phyloP scores from a whole-genome alignment of 30 jellyfish, hydroid and myxozoan genomes.

The Hydractinia echinata region DNA sequence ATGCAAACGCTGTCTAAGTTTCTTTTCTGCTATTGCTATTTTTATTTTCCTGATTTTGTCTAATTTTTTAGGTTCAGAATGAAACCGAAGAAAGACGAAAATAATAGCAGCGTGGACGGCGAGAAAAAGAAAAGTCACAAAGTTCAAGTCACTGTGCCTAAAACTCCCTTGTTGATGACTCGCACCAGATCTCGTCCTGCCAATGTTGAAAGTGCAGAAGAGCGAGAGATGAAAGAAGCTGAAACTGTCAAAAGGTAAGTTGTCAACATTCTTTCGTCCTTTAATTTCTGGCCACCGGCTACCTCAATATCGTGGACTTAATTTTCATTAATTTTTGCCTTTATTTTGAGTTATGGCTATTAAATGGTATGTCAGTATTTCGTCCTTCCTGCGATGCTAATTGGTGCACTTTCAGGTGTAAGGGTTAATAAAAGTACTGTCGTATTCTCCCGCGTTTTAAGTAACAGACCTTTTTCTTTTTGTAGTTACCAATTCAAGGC shows the following conservation, averaged over 20 bases:
- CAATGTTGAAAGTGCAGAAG: constrained; percentile 51
- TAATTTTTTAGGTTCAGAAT: constrained; percentile 16
- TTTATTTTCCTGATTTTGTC: background rate
- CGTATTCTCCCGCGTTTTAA: no score
- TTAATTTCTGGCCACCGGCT: no score
- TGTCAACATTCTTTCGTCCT: background rate
- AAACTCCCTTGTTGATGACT: constrained; percentile 81
- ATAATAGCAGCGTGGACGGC: background rate
- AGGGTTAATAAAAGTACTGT: no score
- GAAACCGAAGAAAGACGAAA: constrained; percentile 7
- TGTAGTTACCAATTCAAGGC: constrained; percentile 71
- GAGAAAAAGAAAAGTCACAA: constrained; percentile 30
- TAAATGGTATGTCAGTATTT: no score
- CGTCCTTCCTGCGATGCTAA: no score
- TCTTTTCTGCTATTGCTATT: no score
- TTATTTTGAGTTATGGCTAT: no score
- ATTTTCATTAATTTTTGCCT: no score
- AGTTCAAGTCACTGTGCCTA: constrained; percentile 59
- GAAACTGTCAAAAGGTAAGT: constrained; percentile 63
- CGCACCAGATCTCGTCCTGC: constrained; percentile 53
- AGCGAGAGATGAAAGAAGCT: constrained; percentile 50
- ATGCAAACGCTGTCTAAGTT: no score
- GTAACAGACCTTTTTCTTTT: background rate
- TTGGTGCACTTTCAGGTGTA: no score
- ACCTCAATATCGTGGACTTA: no score